These are phyloP conservation scores for Galerucella calmariensis DNA, from an alignment of 2,888 invertebrate genomes.

Conservation along the genomic window DNA sequence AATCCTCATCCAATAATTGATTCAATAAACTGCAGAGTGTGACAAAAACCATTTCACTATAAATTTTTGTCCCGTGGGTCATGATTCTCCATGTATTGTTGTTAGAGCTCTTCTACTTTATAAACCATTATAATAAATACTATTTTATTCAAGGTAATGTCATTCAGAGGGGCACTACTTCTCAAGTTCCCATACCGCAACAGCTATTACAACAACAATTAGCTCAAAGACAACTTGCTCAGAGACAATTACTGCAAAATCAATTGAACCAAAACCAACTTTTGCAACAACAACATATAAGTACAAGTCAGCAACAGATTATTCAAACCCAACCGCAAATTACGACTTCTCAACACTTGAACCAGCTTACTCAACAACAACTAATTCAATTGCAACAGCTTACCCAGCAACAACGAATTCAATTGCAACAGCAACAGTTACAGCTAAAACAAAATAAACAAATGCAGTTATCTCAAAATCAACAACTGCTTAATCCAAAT, in stretches of 20 bases:
- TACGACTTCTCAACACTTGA: slow-evolving; percentile 45
- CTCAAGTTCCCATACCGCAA: slow-evolving; percentile 36
- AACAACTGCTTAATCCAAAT: slow-evolving; percentile 36
- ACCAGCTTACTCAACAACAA: slow-evolving; percentile 48
- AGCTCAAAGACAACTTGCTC: slow-evolving; percentile 55
- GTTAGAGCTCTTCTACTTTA: too few relatives aligned
- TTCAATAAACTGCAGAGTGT: too few relatives aligned
- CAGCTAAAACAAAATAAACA: slow-evolving; percentile 35
- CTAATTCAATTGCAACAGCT: slow-evolving; percentile 43
- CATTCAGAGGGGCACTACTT: slow-evolving; percentile 44
- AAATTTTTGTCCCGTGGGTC: too few relatives aligned
- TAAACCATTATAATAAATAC: not conserved
- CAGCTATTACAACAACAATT: slow-evolving; percentile 48
- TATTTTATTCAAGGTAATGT: slow-evolving; percentile 31
- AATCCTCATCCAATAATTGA: too few relatives aligned
- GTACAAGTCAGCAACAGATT: slow-evolving; percentile 31
- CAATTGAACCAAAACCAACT: slow-evolving; percentile 51
- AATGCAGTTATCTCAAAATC: slow-evolving; percentile 22
- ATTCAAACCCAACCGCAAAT: slow-evolving; percentile 36
- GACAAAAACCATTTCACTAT: too few relatives aligned
- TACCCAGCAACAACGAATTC: slow-evolving; percentile 46
- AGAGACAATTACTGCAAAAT: slow-evolving; percentile 56
- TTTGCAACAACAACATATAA: slow-evolving; percentile 44
- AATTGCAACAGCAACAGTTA: slow-evolving; percentile 50
- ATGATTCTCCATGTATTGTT: too few relatives aligned